Base-by-base conservation (phyloP, 2,113 vertebrate species). In the Montifringilla adamsi region DNA sequence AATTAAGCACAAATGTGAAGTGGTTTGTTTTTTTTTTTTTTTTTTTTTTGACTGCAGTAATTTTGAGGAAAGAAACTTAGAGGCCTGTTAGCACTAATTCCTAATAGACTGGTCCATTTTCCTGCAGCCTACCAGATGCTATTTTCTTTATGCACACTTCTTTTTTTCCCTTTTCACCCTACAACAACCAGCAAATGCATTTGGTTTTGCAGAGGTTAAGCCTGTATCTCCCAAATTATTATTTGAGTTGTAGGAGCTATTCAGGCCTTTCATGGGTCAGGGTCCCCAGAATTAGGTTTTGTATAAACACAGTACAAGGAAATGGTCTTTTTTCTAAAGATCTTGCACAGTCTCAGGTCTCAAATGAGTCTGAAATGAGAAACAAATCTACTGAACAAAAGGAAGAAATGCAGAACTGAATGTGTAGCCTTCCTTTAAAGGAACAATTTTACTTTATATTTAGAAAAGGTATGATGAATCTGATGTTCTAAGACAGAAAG, bases 1-100 rank as follows among this genome's bases (percentile, higher is more conserved):
- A 96, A 97, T 95, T 94, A 96, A 93, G 86, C 92, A 89, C 84
- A 93, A 93, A 94, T 87, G 94, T 92, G 93, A 90, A 96, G 93
- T 69, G 83, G 33, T 39, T 3, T 37, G 35, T 37, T 37, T 37
- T 37, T 37, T 37, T 33, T 2, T 41, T 68, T 89, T 68, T 14
- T 56, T 78, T 87, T 92, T 87, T 89, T 91, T 67, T 91, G 77
- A 88, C 76, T 92, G 90, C 83, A 94, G 90, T 81, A 81, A 92
- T 97, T 91, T 89, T 91, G 76, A 92, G 56, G 69, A 89, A 95
- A 94, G 84, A 89, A 97, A 94, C 91, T 94, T 89, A 92, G 60
- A 81, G 41, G 39, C 55, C 89, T 92, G 68, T 86, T 93, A 92
- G 31, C 44, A 68, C 47, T 84, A 92, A 94, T 84, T 87, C 73